phyloP scores from a whole-genome alignment of 1,140 invertebrate genomes.

The Drosophila lini region DNA sequence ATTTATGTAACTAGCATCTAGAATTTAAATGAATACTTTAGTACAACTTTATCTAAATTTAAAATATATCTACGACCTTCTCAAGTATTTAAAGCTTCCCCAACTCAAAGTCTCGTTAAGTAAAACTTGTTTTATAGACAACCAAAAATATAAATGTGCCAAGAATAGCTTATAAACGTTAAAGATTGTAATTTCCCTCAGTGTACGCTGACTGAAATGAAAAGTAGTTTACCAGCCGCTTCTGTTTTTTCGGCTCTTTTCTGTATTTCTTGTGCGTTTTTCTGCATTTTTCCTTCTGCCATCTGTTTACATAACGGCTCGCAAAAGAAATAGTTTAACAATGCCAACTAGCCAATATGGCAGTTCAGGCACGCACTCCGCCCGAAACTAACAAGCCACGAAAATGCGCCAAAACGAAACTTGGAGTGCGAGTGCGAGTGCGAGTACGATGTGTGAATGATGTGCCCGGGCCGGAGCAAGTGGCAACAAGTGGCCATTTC shows the following conservation, averaged over 20 bases:
- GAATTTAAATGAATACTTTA: too few relatives aligned
- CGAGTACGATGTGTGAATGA: conserved; percentile 41
- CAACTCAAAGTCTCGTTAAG: neutral
- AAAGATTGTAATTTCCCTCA: neutral
- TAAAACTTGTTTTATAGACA: neutral
- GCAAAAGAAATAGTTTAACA: conserved; percentile 55
- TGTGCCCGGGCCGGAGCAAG: conserved; percentile 36
- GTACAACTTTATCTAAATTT: neutral
- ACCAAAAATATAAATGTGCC: neutral
- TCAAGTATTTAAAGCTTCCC: too few relatives aligned
- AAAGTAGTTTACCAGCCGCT: conserved; percentile 67
- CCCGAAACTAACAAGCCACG: conserved; percentile 27
- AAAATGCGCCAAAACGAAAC: conserved; percentile 15
- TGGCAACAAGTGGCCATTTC: conserved; percentile 62
- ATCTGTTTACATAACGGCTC: conserved; percentile 72
- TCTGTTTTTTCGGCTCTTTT: conserved; percentile 54
- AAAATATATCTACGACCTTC: neutral
- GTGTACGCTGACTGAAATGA: conserved; percentile 54
- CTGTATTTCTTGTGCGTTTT: conserved; percentile 17
- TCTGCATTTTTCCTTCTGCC: conserved; percentile 13
- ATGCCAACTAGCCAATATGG: conserved; percentile 54
- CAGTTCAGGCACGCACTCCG: conserved; percentile 66
- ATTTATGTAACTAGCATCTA: too few relatives aligned
- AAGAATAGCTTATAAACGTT: neutral
- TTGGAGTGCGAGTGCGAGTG: conserved; percentile 16